A percentile compares a stretch with the other conserved stretches of the same genome.
Conservation (phyloP, 2,797 vertebrate genomes). For the Semaprochilodus insignis region DNA sequence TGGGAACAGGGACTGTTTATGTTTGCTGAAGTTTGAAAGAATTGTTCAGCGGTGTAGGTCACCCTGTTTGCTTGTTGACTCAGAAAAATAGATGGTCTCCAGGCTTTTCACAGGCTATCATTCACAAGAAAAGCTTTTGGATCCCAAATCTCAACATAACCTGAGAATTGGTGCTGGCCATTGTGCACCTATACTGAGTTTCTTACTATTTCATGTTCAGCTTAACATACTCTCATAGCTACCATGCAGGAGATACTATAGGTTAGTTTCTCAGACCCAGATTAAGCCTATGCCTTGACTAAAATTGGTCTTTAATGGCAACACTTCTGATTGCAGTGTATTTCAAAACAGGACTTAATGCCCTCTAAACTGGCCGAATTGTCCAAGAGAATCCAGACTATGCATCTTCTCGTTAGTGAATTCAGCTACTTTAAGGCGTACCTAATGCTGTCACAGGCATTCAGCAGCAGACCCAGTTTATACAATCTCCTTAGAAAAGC, state of each 20-base stretch:
- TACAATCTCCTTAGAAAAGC: no score
- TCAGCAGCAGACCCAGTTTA: no score
- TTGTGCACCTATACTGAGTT: no score
- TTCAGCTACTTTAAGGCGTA: no score
- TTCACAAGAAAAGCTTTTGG: background rate
- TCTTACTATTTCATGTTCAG: background rate
- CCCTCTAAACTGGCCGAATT: no score
- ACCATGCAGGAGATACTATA: background rate
- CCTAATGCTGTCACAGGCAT: no score
- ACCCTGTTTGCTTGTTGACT: background rate
- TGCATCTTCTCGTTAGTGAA: no score
- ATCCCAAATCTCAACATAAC: background rate
- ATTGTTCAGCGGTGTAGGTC: slow-evolving; percentile 4
- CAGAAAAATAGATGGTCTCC: background rate
- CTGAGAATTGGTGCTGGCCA: background rate
- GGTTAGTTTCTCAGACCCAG: background rate
- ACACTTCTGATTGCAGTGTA: no score
- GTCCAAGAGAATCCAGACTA: no score
- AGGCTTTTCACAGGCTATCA: background rate
- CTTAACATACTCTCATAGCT: background rate
- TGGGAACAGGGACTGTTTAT: background rate
- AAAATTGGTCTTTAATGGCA: no score
- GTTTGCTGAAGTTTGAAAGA: slow-evolving; percentile 20
- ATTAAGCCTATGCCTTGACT: background rate
- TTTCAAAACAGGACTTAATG: no score